A percentile compares a stretch with the other conserved stretches of the same genome.
These are phyloP conservation scores for Trochalopteron elliotii DNA, from an alignment of 2,113 vertebrate genomes.

Conservation along the genomic window DNA sequence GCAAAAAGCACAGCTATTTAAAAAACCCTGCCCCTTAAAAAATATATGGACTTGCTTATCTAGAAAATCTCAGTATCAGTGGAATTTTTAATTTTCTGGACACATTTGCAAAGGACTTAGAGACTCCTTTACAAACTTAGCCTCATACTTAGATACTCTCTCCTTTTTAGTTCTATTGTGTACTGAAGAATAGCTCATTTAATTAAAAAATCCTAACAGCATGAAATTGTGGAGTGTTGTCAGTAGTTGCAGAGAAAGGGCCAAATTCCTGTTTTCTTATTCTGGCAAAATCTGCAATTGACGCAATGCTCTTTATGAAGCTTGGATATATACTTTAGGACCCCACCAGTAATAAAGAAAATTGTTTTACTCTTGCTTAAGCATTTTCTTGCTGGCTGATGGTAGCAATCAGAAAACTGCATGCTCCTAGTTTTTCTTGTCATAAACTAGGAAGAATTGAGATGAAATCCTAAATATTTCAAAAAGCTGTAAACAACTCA, in stretches of 20 bases:
- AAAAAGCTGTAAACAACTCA: background rate
- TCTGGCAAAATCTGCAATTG: background rate
- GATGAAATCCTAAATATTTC: background rate
- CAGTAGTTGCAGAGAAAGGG: background rate
- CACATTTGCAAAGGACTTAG: background rate
- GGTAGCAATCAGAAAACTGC: background rate
- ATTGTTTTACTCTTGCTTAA: background rate
- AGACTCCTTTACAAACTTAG: background rate
- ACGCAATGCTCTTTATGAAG: background rate
- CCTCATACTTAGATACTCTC: background rate
- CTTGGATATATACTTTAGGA: background rate
- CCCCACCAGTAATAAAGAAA: background rate
- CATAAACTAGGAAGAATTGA: background rate
- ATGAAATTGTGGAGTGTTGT: background rate
- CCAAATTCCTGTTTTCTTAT: background rate
- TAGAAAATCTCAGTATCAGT: background rate
- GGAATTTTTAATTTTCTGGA: background rate
- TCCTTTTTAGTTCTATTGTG: background rate
- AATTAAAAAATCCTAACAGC: conserved; percentile 18
- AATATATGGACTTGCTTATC: background rate
- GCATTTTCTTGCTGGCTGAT: background rate
- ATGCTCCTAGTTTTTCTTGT: background rate
- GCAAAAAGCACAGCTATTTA: background rate
- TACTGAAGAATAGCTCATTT: background rate
- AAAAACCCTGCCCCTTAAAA: background rate